phyloP scores from a whole-genome alignment of 1,140 invertebrate species.

The Caligus rogercresseyi region DNA sequence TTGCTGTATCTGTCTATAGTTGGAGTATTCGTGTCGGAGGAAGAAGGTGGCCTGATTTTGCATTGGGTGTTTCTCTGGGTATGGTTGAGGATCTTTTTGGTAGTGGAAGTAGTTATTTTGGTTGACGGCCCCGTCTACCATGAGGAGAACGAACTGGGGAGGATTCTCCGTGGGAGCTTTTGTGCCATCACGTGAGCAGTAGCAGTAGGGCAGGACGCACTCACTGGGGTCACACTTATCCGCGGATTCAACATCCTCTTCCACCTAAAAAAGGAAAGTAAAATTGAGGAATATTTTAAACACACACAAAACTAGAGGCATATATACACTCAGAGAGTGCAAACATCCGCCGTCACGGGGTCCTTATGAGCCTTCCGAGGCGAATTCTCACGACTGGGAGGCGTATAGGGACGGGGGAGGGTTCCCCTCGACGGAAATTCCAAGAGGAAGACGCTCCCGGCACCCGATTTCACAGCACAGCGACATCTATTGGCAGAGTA shows the following conservation, averaged over 20 bases:
- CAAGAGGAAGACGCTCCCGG: no score
- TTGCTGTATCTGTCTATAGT: constrained; percentile 77
- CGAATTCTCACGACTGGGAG: no score
- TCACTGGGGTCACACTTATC: constrained; percentile 50
- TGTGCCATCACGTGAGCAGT: constrained; percentile 77
- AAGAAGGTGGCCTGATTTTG: constrained; percentile 71
- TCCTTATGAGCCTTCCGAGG: no score
- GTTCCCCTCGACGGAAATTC: no score
- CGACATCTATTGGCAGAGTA: no score
- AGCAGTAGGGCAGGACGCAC: constrained; percentile 74
- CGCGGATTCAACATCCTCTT: constrained; percentile 39
- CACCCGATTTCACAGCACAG: no score
- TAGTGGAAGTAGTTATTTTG: constrained; percentile 77
- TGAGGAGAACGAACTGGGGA: constrained; percentile 80
- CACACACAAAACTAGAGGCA: no score
- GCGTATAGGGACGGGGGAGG: no score
- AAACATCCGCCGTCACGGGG: no score
- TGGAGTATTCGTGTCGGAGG: constrained; percentile 81
- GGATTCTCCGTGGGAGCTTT: constrained; percentile 64
- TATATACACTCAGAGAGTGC: no score
- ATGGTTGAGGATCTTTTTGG: constrained; percentile 46
- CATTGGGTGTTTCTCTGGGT: constrained; percentile 50
- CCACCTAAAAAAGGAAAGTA: no score
- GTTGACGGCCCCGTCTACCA: constrained; percentile 82
- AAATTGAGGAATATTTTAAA: no score